Evolutionary conservation across 2,888 invertebrate genomes (phyloP).

Genomic region (Philereme transversata): DNA sequence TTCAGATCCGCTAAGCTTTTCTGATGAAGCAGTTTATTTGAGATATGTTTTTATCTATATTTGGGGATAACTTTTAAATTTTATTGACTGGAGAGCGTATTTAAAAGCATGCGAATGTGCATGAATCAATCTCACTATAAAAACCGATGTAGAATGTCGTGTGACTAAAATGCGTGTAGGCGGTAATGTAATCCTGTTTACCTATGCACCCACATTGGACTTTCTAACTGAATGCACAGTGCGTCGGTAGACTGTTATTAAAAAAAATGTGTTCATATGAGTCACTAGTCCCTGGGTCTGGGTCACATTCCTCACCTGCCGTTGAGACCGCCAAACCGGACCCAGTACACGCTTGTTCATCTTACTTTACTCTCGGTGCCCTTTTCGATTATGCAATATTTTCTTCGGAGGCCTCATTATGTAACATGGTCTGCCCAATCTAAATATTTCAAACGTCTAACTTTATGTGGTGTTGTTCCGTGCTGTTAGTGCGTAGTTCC

Average conservation of each 20-base stretch:
- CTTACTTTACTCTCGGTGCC: conserved; percentile 47
- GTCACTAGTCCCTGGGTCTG: conserved; percentile 77
- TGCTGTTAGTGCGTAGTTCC: conserved; percentile 36
- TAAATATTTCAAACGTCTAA: conserved; percentile 20
- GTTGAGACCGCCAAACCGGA: conserved; percentile 59
- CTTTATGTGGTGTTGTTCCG: conserved; percentile 30
- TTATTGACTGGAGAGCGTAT: no score
- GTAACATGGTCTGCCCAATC: conserved; percentile 20
- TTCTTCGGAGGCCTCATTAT: conserved; percentile 36
- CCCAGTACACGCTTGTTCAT: conserved; percentile 47
- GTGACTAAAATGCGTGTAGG: conserved; percentile 55
- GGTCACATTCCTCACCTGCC: conserved; percentile 77
- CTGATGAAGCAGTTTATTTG: conserved; percentile 42
- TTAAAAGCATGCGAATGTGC: no score
- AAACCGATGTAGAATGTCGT: conserved; percentile 45
- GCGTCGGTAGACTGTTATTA: conserved; percentile 46
- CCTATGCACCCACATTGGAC: conserved; percentile 71
- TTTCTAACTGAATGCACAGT: conserved; percentile 64
- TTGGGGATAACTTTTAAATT: neutral
- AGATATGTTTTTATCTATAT: conserved; percentile 7
- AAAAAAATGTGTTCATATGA: conserved; percentile 62
- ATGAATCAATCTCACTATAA: conserved; percentile 33
- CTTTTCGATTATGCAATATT: conserved; percentile 55
- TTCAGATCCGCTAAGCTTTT: conserved; percentile 41
- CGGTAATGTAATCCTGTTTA: conserved; percentile 65